Evolutionary conservation across 2,888 invertebrate species (phyloP).

Genomic region (Koerneria pararmatus): DNA sequence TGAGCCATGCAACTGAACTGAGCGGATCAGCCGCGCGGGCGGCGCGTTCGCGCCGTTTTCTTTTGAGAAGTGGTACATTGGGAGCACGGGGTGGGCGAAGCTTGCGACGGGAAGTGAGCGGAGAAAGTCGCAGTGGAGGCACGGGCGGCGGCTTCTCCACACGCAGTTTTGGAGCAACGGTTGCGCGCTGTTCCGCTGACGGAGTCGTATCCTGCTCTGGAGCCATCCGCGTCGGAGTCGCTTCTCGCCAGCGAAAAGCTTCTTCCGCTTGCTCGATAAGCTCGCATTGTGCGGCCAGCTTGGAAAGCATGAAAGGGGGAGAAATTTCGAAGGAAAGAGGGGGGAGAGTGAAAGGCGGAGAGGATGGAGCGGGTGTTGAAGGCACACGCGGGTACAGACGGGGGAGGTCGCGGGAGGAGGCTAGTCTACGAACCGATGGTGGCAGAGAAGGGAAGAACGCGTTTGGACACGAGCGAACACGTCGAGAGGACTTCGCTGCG

Average conservation of each 20-base stretch:
- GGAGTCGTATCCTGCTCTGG: not conserved
- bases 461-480: constrained; percentile 40
- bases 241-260: constrained; percentile 19
- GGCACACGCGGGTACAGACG: constrained; percentile 16
- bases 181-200: not conserved
- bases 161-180: no score
- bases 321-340: constrained; percentile 41
- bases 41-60: constrained; percentile 45
- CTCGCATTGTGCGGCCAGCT: constrained; percentile 50
- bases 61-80: constrained; percentile 46
- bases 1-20: constrained; percentile 50
- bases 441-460: constrained; percentile 24
- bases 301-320: constrained; percentile 52
- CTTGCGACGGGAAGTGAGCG: not conserved
- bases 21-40: constrained; percentile 46
- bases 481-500: constrained; percentile 34
- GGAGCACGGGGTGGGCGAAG: not conserved
- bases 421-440: constrained; percentile 25
- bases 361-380: constrained; percentile 24
- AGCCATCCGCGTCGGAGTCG: constrained; percentile 29
- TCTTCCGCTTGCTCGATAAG: constrained; percentile 36
- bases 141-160: constrained; percentile 12
- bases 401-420: constrained; percentile 13
- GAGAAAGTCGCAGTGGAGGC: constrained; percentile 19
- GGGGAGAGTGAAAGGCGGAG: constrained; percentile 31